phyloP scores from a whole-genome alignment of 2,113 vertebrate genomes.

The Periophthalmus modestus region DNA sequence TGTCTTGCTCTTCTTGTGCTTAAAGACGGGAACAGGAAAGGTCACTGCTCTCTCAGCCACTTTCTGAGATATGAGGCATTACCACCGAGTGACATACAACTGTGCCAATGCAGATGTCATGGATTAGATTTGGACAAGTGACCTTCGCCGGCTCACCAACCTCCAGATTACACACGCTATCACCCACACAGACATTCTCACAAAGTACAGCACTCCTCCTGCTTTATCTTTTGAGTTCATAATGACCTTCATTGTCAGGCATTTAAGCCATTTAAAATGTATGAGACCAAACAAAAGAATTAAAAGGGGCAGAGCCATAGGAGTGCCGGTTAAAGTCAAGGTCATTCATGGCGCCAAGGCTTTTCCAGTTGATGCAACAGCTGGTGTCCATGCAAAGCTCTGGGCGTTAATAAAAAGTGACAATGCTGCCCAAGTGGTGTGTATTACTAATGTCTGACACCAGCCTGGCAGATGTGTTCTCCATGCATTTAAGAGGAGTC shows the following conservation, averaged over 20 bases:
- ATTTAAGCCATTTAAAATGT: slow-evolving; percentile 78
- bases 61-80: slow-evolving; percentile 37
- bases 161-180: slow-evolving; percentile 51
- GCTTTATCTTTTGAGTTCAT: slow-evolving; percentile 47
- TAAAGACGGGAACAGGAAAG: slow-evolving; percentile 58
- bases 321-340: slow-evolving; percentile 86
- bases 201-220: slow-evolving; percentile 4
- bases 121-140: slow-evolving; percentile 59
- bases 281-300: slow-evolving; percentile 77
- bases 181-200: slow-evolving; percentile 12
- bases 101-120: slow-evolving; percentile 58
- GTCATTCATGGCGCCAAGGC: slow-evolving; percentile 84
- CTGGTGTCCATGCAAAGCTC: slow-evolving; percentile 90
- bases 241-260: slow-evolving; percentile 71
- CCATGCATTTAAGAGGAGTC: slow-evolving; percentile 76
- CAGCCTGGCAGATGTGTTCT: slow-evolving; percentile 79
- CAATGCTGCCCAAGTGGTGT: slow-evolving; percentile 77
- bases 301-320: slow-evolving; percentile 62
- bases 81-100: slow-evolving; percentile 36
- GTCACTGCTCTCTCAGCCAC: slow-evolving; percentile 62
- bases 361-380: slow-evolving; percentile 85
- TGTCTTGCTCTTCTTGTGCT: slow-evolving; percentile 23
- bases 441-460: slow-evolving; percentile 81
- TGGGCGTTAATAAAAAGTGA: slow-evolving; percentile 83
- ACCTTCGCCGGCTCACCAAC: slow-evolving; percentile 44